Conservation (phyloP, 2,797 vertebrate species). For the Leptatherina wallacei region DNA sequence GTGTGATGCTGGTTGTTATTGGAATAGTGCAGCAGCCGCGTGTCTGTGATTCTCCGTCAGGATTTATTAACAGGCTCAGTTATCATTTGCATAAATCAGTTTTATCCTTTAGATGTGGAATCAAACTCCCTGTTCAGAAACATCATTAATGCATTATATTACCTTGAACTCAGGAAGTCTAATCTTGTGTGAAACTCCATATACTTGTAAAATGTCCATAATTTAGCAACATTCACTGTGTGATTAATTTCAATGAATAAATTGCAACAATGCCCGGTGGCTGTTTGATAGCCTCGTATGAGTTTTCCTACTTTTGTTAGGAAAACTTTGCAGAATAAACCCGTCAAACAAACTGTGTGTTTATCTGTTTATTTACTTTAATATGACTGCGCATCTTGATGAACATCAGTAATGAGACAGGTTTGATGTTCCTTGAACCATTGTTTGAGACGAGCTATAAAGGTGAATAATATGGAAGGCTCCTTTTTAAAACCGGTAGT, state of each 20-base stretch:
- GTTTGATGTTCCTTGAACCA: too few relatives aligned
- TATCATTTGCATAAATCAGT: conserved; percentile 16
- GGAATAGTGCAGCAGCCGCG: not conserved
- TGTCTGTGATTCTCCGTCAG: not conserved
- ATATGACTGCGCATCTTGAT: too few relatives aligned
- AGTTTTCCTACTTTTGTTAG: not conserved
- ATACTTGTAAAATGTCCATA: not conserved
- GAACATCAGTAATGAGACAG: too few relatives aligned
- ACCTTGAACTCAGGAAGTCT: conserved; percentile 1
- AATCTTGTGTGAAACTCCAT: not conserved
- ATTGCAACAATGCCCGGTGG: not conserved
- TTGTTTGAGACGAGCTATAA: too few relatives aligned
- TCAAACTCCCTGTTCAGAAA: conserved; percentile 11
- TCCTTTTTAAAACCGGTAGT: too few relatives aligned
- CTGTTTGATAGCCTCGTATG: not conserved
- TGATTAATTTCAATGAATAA: not conserved
- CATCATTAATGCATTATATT: not conserved
- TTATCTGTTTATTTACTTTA: too few relatives aligned
- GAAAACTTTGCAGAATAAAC: too few relatives aligned
- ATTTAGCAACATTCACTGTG: not conserved
- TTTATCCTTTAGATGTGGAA: conserved; percentile 13
- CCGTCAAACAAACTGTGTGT: too few relatives aligned
- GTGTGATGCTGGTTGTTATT: conserved; percentile 48
- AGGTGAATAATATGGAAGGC: too few relatives aligned
- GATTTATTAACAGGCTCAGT: conserved; percentile 9